Percentiles rank a stretch among this genome's conserved stretches.
Evolutionary conservation across 2,888 invertebrate species (phyloP).

Genomic region (Boloria euphrosyne): DNA sequence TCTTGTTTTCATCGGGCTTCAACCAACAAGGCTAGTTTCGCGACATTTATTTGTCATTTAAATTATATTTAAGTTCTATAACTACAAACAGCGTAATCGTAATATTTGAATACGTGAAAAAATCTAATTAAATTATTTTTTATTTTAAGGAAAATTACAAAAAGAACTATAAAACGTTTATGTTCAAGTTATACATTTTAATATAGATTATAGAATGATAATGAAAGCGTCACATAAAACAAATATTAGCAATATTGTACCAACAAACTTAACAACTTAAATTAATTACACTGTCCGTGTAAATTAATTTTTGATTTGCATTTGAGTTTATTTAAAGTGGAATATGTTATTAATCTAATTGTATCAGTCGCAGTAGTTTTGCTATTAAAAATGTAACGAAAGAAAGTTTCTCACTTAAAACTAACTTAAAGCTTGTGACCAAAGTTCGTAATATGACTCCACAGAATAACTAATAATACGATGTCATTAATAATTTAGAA

Average conservation of each 20-base stretch:
- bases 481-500: not conserved
- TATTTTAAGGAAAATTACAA: no score
- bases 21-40: no score
- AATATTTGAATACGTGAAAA: no score
- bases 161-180: no score
- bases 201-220: not conserved
- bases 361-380: slow-evolving; percentile 40
- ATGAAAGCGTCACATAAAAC: not conserved
- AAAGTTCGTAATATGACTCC: not conserved
- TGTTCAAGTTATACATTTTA: not conserved
- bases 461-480: not conserved
- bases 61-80: no score
- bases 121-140: no score
- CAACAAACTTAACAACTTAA: slow-evolving; percentile 39
- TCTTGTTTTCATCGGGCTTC: no score
- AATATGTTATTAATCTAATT: slow-evolving; percentile 54
- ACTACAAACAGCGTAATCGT: no score
- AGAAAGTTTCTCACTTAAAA: slow-evolving; percentile 24
- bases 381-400: slow-evolving; percentile 41
- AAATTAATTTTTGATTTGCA: slow-evolving; percentile 57
- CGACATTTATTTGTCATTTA: no score
- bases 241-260: slow-evolving; percentile 8
- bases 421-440: slow-evolving; percentile 4
- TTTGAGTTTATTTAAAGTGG: slow-evolving; percentile 49
- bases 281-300: slow-evolving; percentile 48